These are phyloP conservation scores for Apistogramma diplotaenia DNA, from an alignment of 2,113 vertebrate genomes.

Conservation along the genomic window DNA sequence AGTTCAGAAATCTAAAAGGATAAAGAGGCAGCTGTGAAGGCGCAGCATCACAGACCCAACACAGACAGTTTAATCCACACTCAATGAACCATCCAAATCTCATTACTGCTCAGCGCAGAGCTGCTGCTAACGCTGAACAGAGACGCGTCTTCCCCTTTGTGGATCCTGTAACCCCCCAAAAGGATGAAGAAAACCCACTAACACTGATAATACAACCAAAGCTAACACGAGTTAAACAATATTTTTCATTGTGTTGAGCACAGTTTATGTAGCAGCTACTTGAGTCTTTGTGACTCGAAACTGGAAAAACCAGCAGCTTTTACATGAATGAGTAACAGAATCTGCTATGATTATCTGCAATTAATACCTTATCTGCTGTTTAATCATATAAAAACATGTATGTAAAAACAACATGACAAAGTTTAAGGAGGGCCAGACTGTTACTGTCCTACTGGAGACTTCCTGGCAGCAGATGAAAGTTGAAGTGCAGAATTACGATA, in stretches of 20 bases:
- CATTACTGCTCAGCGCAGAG: constrained; percentile 30
- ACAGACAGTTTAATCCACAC: constrained; percentile 45
- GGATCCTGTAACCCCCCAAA: no score
- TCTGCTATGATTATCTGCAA: background rate
- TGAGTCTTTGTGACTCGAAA: no score
- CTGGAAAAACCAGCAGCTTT: no score
- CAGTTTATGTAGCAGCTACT: no score
- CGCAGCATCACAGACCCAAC: constrained; percentile 13
- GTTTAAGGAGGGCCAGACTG: background rate
- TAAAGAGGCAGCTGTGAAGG: constrained; percentile 12
- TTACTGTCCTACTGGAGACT: background rate
- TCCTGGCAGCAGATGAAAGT: background rate
- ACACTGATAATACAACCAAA: background rate
- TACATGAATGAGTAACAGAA: background rate
- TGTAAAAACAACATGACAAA: background rate
- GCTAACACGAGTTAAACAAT: no score
- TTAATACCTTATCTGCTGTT: background rate
- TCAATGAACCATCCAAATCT: constrained; percentile 47
- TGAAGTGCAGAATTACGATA: no score
- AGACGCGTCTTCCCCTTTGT: background rate
- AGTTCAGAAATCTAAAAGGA: constrained; percentile 33
- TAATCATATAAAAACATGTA: background rate
- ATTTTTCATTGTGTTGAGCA: no score
- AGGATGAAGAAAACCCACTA: background rate
- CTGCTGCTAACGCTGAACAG: constrained; percentile 1